phyloP scores from a whole-genome alignment of 2,797 vertebrate species.

The Sebastes vulpes region DNA sequence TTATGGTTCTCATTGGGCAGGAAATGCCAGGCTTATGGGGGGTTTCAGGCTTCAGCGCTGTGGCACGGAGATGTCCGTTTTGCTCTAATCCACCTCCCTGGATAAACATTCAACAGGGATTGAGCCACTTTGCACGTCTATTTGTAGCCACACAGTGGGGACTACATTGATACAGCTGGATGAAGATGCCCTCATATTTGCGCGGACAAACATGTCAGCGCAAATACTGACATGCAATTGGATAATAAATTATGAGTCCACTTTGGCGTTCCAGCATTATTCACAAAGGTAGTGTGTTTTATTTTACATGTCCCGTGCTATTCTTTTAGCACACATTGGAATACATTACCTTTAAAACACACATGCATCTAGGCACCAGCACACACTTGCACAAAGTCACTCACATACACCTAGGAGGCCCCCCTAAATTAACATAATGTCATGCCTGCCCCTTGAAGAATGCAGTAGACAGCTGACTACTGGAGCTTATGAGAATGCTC shows the following conservation, averaged over 20 bases:
- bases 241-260: not conserved
- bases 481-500: constrained; percentile 81
- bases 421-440: constrained; percentile 74
- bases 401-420: constrained; percentile 49
- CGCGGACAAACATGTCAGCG: constrained; percentile 12
- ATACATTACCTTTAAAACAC: constrained; percentile 24
- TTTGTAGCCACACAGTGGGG: constrained; percentile 65
- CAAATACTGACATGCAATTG: constrained; percentile 12
- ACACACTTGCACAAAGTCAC: constrained; percentile 47
- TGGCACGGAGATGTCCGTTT: constrained; percentile 77
- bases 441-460: constrained; percentile 78
- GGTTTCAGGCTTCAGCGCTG: constrained; percentile 69
- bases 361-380: constrained; percentile 14
- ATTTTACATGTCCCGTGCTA: not conserved
- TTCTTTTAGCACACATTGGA: constrained; percentile 4
- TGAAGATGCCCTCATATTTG: constrained; percentile 31
- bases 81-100: constrained; percentile 77
- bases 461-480: constrained; percentile 87
- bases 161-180: constrained; percentile 38
- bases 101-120: constrained; percentile 81
- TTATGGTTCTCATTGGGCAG: constrained; percentile 80
- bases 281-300: not conserved
- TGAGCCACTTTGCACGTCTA: constrained; percentile 80
- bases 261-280: constrained; percentile 10
- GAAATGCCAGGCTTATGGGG: constrained; percentile 81